These are phyloP conservation scores for Raphicerus campestris DNA, from an alignment of 2,113 vertebrate genomes.

Conservation along the genomic window DNA sequence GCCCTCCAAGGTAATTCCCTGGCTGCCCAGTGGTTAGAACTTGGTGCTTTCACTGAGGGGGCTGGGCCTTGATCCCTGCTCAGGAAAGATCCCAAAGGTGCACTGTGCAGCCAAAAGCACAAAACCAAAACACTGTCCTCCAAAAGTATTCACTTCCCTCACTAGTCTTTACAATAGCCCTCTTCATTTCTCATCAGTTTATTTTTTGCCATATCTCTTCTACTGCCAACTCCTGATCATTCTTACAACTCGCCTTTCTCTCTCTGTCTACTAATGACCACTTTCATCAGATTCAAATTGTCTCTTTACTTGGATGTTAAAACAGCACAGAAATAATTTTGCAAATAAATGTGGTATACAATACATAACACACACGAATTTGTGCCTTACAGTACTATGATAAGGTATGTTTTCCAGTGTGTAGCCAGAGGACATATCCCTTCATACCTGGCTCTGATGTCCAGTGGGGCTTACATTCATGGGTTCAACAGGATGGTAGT, in stretches of 20 bases:
- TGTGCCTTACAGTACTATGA: not conserved
- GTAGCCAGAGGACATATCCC: not conserved
- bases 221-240: not conserved
- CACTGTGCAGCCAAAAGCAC: not conserved
- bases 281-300: not conserved
- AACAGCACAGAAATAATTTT: not conserved
- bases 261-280: not conserved
- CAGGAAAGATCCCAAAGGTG: not conserved
- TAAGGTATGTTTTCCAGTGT: not conserved
- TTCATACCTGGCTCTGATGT: not conserved
- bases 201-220: not conserved
- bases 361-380: not conserved
- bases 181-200: not conserved
- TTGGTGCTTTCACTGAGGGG: not conserved
- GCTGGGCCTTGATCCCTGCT: not conserved
- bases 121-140: not conserved
- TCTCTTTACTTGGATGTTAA: not conserved
- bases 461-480: not conserved
- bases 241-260: not conserved
- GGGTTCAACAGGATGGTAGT: too few species aligned
- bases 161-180: not conserved
- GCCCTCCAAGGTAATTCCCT: not conserved
- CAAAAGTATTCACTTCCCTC: not conserved
- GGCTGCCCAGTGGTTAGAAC: not conserved
- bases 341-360: not conserved